Conservation (phyloP, 2,113 vertebrate genomes). For the Strix uralensis region DNA sequence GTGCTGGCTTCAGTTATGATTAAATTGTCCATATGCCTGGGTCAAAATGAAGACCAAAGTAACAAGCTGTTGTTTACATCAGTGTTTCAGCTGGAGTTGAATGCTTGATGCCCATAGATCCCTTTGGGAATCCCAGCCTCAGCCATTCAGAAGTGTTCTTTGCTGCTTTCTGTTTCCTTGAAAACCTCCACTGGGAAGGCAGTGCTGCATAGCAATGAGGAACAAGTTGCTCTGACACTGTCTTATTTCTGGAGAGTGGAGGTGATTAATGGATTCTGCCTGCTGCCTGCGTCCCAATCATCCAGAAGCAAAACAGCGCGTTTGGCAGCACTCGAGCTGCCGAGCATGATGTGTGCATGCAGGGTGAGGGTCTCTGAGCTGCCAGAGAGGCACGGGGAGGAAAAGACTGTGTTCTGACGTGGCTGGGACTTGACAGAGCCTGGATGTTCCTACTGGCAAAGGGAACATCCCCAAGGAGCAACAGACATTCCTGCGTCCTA, state of each 20-base stretch:
- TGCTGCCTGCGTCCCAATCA: not conserved
- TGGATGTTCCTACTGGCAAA: not conserved
- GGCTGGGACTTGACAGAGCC: not conserved
- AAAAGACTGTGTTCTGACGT: not conserved
- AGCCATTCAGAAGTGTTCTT: not conserved
- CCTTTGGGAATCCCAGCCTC: not conserved
- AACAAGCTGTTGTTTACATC: not conserved
- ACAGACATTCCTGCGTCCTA: accelerated
- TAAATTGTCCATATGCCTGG: not conserved
- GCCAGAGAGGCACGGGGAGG: not conserved
- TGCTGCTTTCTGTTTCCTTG: not conserved
- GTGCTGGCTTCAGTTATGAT: not conserved
- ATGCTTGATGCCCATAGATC: not conserved
- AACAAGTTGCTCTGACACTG: not conserved
- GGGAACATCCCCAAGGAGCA: not conserved
- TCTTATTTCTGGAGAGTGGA: conserved; percentile 6
- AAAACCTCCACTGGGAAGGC: not conserved
- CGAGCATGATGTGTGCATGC: accelerated
- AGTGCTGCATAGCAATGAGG: not conserved
- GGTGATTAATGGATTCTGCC: not conserved
- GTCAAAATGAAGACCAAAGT: not conserved
- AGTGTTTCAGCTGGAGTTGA: not conserved
- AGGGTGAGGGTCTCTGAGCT: not conserved
- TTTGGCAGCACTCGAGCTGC: not conserved
- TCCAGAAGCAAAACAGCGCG: not conserved